Evolutionary conservation across 2,888 invertebrate genomes (phyloP).

Genomic region (Dioctria linearis): DNA sequence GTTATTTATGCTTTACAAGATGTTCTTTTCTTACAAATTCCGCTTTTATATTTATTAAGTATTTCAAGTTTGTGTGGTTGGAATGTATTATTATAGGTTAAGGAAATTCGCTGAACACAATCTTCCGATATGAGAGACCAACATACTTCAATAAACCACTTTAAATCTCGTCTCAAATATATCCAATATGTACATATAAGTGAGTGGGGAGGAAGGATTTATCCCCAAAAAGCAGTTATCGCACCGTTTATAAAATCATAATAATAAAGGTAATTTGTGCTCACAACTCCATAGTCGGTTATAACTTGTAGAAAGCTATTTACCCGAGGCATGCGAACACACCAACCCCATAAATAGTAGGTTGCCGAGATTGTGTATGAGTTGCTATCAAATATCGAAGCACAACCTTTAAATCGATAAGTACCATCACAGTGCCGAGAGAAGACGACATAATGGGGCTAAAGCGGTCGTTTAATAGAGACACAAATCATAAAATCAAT

Average conservation of each 20-base stretch:
- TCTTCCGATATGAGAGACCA: too few relatives aligned
- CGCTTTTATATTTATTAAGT: too few relatives aligned
- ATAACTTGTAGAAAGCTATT: slow-evolving; percentile 40
- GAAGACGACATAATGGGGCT: slow-evolving; percentile 51
- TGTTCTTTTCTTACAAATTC: too few relatives aligned
- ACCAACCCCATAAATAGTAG: slow-evolving; percentile 31
- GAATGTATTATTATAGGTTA: too few relatives aligned
- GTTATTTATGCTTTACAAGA: too few relatives aligned
- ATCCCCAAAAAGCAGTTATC: slow-evolving; percentile 17
- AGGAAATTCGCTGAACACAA: too few relatives aligned
- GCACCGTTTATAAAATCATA: slow-evolving; percentile 41
- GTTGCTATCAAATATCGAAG: slow-evolving; percentile 42
- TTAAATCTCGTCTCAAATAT: not conserved
- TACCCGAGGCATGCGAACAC: slow-evolving; percentile 34
- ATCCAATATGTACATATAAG: slow-evolving; percentile 13
- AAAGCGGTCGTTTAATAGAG: slow-evolving; percentile 57
- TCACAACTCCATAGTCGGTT: slow-evolving; percentile 26
- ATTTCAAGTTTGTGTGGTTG: too few relatives aligned
- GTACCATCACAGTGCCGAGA: slow-evolving; percentile 40
- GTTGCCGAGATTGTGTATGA: slow-evolving; percentile 42
- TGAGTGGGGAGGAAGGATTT: not conserved
- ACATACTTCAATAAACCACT: too few relatives aligned
- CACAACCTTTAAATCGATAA: slow-evolving; percentile 46
- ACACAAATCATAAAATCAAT: slow-evolving; percentile 58
- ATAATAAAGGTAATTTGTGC: slow-evolving; percentile 43